Evolutionary conservation across 2,113 vertebrate species (phyloP).

Genomic region (Dasyurus viverrinus): DNA sequence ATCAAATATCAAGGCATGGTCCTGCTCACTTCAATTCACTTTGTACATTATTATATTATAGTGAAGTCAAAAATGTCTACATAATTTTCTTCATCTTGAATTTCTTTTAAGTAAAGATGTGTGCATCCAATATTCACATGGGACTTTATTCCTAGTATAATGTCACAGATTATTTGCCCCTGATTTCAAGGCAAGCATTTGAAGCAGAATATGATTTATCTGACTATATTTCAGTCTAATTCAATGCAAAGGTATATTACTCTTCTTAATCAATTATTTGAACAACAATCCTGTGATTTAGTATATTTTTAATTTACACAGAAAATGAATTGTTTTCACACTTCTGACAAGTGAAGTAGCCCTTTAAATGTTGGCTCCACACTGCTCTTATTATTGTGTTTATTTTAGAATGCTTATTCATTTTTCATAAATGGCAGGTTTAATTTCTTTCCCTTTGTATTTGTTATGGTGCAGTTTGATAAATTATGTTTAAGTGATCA

Average conservation of each 20-base stretch:
- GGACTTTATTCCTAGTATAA: conserved; percentile 7
- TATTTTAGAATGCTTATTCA: background rate
- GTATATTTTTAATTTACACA: background rate
- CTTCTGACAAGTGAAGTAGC: background rate
- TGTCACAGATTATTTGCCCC: conserved; percentile 23
- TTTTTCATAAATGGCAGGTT: conserved; percentile 49
- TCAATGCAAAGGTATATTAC: background rate
- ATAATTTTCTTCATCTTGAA: background rate
- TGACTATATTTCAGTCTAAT: background rate
- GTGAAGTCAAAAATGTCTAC: background rate
- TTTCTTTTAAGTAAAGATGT: background rate
- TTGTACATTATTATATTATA: background rate
- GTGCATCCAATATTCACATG: background rate
- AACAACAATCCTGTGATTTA: background rate
- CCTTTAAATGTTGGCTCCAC: conserved; percentile 26
- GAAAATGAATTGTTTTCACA: conserved; percentile 43
- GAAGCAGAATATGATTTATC: conserved; percentile 22
- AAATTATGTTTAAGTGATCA: conserved; percentile 2
- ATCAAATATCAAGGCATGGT: background rate
- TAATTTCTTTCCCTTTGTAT: conserved; percentile 18
- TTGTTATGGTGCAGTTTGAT: background rate
- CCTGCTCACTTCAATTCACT: background rate
- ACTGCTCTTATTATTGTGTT: background rate
- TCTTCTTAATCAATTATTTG: conserved; percentile 58
- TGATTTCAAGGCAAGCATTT: conserved; percentile 15